Evolutionary conservation across 2,797 vertebrate genomes (phyloP), one percentile per base, ranked within the genome.

Genomic region (Clarias platycephalus): DNA sequence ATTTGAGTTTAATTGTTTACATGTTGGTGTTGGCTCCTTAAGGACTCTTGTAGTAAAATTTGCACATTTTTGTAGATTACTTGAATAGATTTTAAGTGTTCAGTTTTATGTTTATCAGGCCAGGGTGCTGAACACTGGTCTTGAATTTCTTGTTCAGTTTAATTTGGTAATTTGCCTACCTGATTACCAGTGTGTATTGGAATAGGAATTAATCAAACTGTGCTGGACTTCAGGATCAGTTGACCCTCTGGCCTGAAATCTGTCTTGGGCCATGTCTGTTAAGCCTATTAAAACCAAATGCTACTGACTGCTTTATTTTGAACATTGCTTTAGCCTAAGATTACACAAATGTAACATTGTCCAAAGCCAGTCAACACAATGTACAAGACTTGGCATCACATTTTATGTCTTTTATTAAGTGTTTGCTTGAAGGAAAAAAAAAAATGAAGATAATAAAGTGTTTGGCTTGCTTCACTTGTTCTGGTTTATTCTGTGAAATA

Each of bases 371-470:
- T 88, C 90, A 76, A 83, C 78, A 80, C 78, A 53, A 49, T 49
- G 64, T 64, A 40, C 13, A 49, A 66, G 86, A 87, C 80, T 68
- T 83, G 63, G 83, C 63, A 84, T 84, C 60, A 66, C 60, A 79
- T 94, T 95, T 95, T 93, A 91, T 90, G 24, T 77, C 87, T 94
- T 94, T 55, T 53, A 72, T 72, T 64, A 82, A 88, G 76, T 93
- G 92, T 90, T 91, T 92, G 90, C 91, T 90, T 89, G 92, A 91
- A 90, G 77, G 12, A 2, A 2, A 7, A 55, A 28, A 89, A 89
- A 87, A 79, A 0, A 34, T 18, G n/a, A 60, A 26, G 26, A 79
- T 26, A 94, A 95, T 94, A 95, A 91, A 88, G 92, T 91, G 88
- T 89, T 93, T 80, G 90, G 85, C 85, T 91, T 88, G 79, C 82